phyloP scores from a whole-genome alignment of 2,888 invertebrate species.

The Balanococcus diminutus region DNA sequence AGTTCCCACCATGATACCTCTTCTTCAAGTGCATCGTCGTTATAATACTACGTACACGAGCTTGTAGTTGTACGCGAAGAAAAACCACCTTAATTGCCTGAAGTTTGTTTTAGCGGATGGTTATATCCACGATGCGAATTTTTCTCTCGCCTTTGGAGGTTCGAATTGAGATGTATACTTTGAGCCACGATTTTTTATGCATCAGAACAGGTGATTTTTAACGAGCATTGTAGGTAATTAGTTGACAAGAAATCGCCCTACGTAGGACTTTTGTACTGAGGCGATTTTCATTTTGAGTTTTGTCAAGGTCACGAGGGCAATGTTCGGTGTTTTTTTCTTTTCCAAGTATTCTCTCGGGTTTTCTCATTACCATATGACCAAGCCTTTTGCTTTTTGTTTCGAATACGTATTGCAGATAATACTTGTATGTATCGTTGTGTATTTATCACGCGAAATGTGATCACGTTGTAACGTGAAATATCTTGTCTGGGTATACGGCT shows the following conservation, averaged over 20 bases:
- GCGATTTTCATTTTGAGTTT: background rate
- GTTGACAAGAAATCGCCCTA: background rate
- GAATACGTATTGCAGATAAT: background rate
- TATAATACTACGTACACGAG: background rate
- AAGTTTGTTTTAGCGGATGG: background rate
- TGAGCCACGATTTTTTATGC: background rate
- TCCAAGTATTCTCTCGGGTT: background rate
- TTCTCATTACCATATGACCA: background rate
- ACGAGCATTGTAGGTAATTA: background rate
- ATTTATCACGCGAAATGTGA: slow-evolving; percentile 35
- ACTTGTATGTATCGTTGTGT: background rate
- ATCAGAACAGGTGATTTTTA: background rate
- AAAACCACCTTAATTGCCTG: slow-evolving; percentile 11
- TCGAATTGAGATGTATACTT: background rate
- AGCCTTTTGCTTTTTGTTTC: background rate
- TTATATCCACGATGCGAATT: background rate
- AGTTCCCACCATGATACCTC: slow-evolving; percentile 47
- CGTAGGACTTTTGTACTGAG: background rate
- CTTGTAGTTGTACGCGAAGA: background rate
- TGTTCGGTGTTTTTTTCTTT: background rate
- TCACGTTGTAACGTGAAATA: slow-evolving; percentile 26
- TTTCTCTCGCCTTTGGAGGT: background rate
- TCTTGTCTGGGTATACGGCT: background rate
- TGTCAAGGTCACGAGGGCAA: background rate
- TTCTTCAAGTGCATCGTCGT: slow-evolving; percentile 40